These are phyloP conservation scores for Sminthurides bifidus DNA, from an alignment of 1,140 invertebrate species.

Conservation along the genomic window DNA sequence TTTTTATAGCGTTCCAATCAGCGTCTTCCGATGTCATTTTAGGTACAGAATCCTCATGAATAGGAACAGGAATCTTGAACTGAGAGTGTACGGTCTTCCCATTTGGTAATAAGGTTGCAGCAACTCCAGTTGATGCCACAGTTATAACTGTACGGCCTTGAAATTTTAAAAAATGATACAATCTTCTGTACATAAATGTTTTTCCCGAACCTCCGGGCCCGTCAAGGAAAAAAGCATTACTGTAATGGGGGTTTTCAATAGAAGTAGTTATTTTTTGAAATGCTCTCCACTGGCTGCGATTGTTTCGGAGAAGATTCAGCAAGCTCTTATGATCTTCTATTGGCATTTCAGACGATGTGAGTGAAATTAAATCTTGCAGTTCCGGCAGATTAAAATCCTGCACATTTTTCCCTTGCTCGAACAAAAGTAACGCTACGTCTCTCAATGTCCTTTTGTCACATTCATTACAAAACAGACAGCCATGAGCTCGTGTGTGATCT, in stretches of 20 bases:
- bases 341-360: not conserved
- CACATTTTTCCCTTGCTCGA: not conserved
- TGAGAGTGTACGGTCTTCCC: conserved; percentile 28
- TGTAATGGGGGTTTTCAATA: not conserved
- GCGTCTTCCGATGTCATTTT: not conserved
- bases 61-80: conserved; percentile 23
- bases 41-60: conserved; percentile 12
- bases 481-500: not conserved
- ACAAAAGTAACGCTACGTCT: not conserved
- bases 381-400: not conserved
- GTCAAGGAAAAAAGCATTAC: conserved; percentile 2
- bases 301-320: not conserved
- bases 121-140: conserved; percentile 32
- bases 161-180: conserved; percentile 14
- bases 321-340: not conserved
- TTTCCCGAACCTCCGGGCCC: conserved; percentile 33
- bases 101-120: conserved; percentile 31
- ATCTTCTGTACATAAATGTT: conserved; percentile 32
- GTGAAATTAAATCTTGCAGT: not conserved
- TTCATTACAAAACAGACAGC: not conserved
- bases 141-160: conserved; percentile 16
- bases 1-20: too few species aligned
- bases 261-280: too few species aligned
- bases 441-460: not conserved
- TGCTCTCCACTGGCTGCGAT: not conserved